Percentiles rank a stretch among this genome's conserved stretches.
Conservation (phyloP, 2,113 vertebrate species). For the Pimephales promelas region DNA sequence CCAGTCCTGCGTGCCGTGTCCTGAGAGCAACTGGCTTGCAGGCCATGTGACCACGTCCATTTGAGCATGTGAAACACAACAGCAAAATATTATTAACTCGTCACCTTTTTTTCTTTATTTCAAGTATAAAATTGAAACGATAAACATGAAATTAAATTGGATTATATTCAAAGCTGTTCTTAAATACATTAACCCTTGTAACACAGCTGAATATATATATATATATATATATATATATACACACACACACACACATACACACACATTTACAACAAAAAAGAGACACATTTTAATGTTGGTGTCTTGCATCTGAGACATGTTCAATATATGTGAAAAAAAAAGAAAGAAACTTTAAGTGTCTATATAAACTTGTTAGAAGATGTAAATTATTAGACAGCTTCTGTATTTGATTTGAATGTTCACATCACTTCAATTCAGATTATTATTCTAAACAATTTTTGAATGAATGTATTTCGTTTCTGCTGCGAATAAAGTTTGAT, state of each 20-base stretch:
- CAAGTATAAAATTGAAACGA: neutral
- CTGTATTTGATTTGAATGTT: neutral
- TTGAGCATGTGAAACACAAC: neutral
- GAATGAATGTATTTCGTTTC: neutral
- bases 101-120: neutral
- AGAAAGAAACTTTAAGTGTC: neutral
- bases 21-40: neutral
- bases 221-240: neutral
- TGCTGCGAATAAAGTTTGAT: neutral
- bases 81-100: neutral
- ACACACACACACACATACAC: rapidly evolving
- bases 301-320: neutral
- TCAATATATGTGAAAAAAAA: neutral
- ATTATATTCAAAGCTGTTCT: neutral
- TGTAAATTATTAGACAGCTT: neutral
- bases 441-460: neutral
- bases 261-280: too few relatives aligned
- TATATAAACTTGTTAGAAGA: slow-evolving; percentile 13
- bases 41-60: neutral
- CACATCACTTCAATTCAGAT: neutral
- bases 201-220: too few relatives aligned
- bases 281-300: neutral
- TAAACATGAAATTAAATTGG: neutral
- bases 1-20: neutral
- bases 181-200: neutral